Evolutionary conservation across 2,113 vertebrate species (phyloP).

Genomic region (Semnornis frantzii): DNA sequence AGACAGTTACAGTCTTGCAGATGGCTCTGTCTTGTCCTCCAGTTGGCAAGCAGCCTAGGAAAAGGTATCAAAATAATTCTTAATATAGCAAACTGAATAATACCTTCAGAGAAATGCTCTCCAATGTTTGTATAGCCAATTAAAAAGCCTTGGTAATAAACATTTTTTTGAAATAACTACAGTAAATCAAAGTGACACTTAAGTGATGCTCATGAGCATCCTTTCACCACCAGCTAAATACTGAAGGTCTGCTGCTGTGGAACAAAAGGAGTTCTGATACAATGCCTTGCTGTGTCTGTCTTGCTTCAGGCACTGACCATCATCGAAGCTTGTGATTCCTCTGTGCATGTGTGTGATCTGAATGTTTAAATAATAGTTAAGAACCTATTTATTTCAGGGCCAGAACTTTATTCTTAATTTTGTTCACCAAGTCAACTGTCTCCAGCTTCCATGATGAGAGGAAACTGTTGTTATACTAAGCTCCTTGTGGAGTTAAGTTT

Average conservation of each 20-base stretch:
- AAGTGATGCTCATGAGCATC: conserved; percentile 32
- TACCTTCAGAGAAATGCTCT: neutral
- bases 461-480: neutral
- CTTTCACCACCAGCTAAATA: conserved; percentile 29
- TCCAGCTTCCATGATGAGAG: neutral
- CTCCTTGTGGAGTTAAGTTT: neutral
- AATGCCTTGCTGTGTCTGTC: neutral
- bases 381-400: neutral
- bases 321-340: neutral
- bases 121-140: conserved; percentile 3
- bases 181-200: conserved; percentile 35
- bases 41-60: conserved; percentile 8
- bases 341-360: neutral
- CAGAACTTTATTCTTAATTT: neutral
- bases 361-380: neutral
- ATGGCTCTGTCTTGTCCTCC: neutral
- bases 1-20: neutral
- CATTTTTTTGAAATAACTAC: conserved; percentile 32
- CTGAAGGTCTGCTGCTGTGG: neutral
- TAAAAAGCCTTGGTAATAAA: conserved; percentile 21
- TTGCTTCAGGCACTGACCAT: neutral
- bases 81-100: conserved; percentile 7
- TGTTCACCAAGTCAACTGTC: neutral
- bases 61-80: conserved; percentile 31
- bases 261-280: neutral